Percentiles rank a stretch among this genome's conserved stretches.
Evolutionary conservation across 2,797 vertebrate species (phyloP).

Genomic region (Phrynocephalus vlangalii): DNA sequence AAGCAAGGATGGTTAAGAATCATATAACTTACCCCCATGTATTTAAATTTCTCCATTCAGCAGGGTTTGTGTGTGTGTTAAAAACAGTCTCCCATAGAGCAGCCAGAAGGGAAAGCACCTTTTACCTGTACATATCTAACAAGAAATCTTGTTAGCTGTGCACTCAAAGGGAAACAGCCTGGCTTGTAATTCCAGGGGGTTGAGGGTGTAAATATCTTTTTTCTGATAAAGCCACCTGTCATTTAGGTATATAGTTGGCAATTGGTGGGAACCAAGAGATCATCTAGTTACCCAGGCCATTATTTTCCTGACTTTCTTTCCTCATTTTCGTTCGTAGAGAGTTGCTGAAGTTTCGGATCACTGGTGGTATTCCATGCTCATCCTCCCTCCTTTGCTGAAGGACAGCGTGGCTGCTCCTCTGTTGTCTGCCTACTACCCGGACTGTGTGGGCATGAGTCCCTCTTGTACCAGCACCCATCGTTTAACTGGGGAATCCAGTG

Average conservation of each 20-base stretch:
- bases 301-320: slow-evolving; percentile 60
- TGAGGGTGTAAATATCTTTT: slow-evolving; percentile 62
- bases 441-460: slow-evolving; percentile 99
- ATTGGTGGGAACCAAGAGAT: slow-evolving; percentile 45
- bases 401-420: slow-evolving; percentile 94
- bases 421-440: slow-evolving; percentile 94
- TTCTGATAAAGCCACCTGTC: slow-evolving; percentile 8
- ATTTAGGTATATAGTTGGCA: slow-evolving; percentile 45
- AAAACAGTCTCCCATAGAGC: background rate
- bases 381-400: slow-evolving; percentile 95
- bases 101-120: background rate
- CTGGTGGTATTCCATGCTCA: slow-evolving; percentile 98
- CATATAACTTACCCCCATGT: background rate
- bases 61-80: background rate
- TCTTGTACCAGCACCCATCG: slow-evolving; percentile 85
- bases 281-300: background rate
- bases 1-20: background rate
- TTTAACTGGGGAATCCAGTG: slow-evolving; percentile 76
- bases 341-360: slow-evolving; percentile 93
- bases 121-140: background rate
- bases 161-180: slow-evolving; percentile 30
- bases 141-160: background rate
- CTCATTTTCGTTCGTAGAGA: slow-evolving; percentile 80
- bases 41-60: background rate
- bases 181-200: slow-evolving; percentile 58